Base-by-base conservation (phyloP, 2,113 vertebrate genomes). In the Entomyzon cyanotis region DNA sequence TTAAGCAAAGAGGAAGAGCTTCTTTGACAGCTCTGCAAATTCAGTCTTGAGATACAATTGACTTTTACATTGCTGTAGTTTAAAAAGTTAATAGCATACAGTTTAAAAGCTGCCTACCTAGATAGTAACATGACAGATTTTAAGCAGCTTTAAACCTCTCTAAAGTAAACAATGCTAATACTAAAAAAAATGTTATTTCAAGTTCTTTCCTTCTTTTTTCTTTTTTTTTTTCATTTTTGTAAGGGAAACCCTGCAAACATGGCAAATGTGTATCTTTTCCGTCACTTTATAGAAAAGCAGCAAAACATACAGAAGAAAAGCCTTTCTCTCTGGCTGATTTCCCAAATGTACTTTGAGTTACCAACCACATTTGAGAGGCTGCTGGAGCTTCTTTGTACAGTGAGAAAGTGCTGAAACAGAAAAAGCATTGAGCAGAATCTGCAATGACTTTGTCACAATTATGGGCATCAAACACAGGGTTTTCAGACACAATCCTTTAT, bases 361-460 rank as follows among this genome's bases (percentile, higher is more conserved):
- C 95, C 82, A 90, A 83, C 46, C 58, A 37, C 91, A 86, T 91
- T 91, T 84, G 86, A 95, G 95, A 97, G 80, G 77, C 86, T 96
- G 94, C 87, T 84, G 96, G 71, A 65, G 50, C 76, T 71, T 84
- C 93, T 94, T 92, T 97, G 75, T 96, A 95, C 44, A 78, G 52
- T 65, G 75, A 84, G 78, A 92, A 94, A 90, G 70, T 95, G 55
- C 84, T 96, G 83, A 87, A 97, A 96, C 88, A 94, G 87, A 97
- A 95, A 74, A 94, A 73, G 63, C 73, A 93, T 95, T 89, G 85
- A 84, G 42, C 67, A 59, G 82, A 93, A 58, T 93, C 79, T 91
- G 94, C 89, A 87, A 95, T 85, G 95, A 95, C 92, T 97, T 95
- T 96, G 88, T 95, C 82, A 96, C 93, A 91, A 79, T 91, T 95